Base-by-base conservation (phyloP, 2,888 invertebrate species). In the Therioaphis trifolii region DNA sequence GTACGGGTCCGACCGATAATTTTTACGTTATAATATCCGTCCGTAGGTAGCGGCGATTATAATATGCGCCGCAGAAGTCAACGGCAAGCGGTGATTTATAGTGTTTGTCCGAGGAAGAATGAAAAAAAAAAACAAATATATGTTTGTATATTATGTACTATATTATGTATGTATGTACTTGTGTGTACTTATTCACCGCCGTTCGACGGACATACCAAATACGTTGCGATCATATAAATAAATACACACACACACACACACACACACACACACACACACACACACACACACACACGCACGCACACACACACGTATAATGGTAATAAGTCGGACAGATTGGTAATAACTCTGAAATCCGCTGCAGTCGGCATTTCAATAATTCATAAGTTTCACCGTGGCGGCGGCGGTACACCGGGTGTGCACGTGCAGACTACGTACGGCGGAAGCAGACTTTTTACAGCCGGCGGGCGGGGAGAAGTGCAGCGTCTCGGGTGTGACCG, bases 341-440 rank as follows among this genome's bases (percentile, higher is more conserved):
- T 61, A 80, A 61, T 80, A 72, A 71, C 35, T 80, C 58, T 80
- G 46, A 43, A 69, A 71, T 58, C 82, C 72, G 40, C 46, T 27
- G n/a, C 55, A 24, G 15, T 76, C 21, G 14, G 15, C 58, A 29
- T 52, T 82, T 82, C 63, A 82, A 82, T 82, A 82, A 82, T 82
- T 82, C 72, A 82, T 74, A 74, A 80, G 72, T 63, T 61, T 29
- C 61, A 12, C 58, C 12, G 68, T 29, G 18, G 40, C 24, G 68
- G 27, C 24, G 15, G 24, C 21, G 55, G 52, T n/a, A 15, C 35
- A 29, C 68, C 68, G 35, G 63, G 68, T 40, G 21, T 68, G n/a
- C n/a, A n/a, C n/a, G n/a, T n/a, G n/a, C n/a, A n/a, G n/a, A n/a
- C n/a, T n/a, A n/a, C n/a, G n/a, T 14, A 46, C 46, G 11, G 75